These are phyloP conservation scores for Diadegma fenestrale DNA, from an alignment of 2,888 invertebrate species.

Conservation along the genomic window DNA sequence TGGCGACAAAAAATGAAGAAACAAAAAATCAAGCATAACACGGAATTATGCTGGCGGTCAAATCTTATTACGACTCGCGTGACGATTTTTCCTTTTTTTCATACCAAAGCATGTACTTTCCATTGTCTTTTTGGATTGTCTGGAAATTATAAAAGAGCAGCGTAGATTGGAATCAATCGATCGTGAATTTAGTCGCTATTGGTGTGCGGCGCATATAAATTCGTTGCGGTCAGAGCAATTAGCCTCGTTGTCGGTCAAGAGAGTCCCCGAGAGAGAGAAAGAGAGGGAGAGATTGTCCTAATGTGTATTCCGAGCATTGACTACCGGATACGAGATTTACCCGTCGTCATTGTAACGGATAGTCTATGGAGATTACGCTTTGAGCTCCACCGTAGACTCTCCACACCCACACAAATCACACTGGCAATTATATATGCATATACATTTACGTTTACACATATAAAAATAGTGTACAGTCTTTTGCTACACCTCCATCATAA, in stretches of 20 bases:
- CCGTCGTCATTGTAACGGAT: constrained; percentile 59
- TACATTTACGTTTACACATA: not conserved
- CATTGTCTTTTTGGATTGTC: not conserved
- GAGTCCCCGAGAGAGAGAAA: not conserved
- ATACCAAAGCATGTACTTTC: not conserved
- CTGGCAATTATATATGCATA: constrained; percentile 34
- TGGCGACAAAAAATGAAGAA: constrained; percentile 29
- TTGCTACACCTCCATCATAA: constrained; percentile 56
- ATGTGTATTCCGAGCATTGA: constrained; percentile 47
- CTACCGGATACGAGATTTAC: constrained; percentile 63
- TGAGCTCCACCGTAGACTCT: not conserved
- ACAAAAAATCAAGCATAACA: not conserved
- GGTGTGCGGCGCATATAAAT: constrained; percentile 51
- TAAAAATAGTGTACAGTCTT: constrained; percentile 1
- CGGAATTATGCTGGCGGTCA: constrained; percentile 7
- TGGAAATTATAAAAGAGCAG: constrained; percentile 12
- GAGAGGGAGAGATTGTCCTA: not conserved
- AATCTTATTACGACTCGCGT: not conserved
- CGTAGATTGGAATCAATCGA: constrained; percentile 42
- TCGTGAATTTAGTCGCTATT: constrained; percentile 18
- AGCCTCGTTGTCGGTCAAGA: constrained; percentile 54
- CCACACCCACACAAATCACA: constrained; percentile 14
- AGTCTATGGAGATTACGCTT: constrained; percentile 37
- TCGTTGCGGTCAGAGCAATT: constrained; percentile 57
- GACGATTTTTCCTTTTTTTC: not conserved